A percentile compares a stretch with the other conserved stretches of the same genome.
phyloP scores from a whole-genome alignment of 2,113 vertebrate species.

The Indicator maculatus region DNA sequence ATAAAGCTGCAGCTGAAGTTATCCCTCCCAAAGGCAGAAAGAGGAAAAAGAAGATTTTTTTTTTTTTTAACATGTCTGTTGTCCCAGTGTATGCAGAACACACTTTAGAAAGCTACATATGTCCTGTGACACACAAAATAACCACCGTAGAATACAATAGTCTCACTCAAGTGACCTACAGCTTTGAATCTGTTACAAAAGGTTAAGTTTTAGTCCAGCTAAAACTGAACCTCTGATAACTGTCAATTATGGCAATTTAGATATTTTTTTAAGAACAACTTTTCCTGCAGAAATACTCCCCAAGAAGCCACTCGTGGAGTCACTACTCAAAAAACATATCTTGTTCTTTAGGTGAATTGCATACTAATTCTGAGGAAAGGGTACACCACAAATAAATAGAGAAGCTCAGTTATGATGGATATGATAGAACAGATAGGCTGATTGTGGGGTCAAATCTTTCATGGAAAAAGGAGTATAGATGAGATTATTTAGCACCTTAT shows the following conservation, averaged over 20 bases:
- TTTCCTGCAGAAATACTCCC: not conserved
- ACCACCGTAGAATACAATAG: not conserved
- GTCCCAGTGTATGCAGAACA: not conserved
- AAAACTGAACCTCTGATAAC: not conserved
- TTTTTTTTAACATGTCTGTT: not conserved
- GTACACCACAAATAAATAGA: not conserved
- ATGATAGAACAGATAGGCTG: not conserved
- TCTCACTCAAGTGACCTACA: not conserved
- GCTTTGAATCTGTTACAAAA: not conserved
- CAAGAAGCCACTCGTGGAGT: not conserved
- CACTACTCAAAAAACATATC: not conserved
- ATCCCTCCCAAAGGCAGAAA: not conserved
- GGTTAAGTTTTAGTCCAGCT: not conserved
- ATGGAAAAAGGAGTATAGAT: not conserved
- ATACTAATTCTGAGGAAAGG: not conserved
- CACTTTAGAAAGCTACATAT: not conserved
- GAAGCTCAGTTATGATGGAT: accelerated
- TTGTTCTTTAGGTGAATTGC: not conserved
- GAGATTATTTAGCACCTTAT: not conserved
- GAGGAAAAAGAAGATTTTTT: not conserved
- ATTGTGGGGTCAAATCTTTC: not conserved
- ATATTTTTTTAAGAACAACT: not conserved
- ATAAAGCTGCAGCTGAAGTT: not conserved
- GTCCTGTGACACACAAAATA: not conserved
- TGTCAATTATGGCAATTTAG: not conserved